phyloP scores from a whole-genome alignment of 2,113 vertebrate genomes.

The Gambusia affinis region DNA sequence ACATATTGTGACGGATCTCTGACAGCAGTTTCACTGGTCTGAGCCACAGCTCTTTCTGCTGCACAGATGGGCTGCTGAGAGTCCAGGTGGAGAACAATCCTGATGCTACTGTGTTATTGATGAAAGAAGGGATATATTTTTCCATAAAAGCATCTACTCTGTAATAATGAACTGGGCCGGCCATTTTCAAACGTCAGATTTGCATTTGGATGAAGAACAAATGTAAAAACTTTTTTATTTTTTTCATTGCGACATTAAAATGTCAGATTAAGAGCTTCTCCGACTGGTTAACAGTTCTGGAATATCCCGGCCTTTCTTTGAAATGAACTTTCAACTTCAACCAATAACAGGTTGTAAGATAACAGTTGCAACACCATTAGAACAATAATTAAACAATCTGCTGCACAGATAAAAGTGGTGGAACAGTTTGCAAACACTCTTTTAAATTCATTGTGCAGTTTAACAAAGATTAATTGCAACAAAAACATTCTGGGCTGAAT shows the following conservation, averaged over 20 bases:
- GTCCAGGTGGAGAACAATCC: neutral
- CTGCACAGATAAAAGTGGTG: neutral
- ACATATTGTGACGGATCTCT: slow-evolving; percentile 22
- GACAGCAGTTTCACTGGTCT: slow-evolving; percentile 16
- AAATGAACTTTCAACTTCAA: neutral
- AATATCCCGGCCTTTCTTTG: neutral
- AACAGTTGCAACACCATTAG: neutral
- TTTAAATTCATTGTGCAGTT: too few species aligned
- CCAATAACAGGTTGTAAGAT: neutral
- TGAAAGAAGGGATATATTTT: neutral
- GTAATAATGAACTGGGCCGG: neutral
- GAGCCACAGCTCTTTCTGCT: neutral
- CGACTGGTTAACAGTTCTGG: too few species aligned
- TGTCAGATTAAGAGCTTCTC: too few species aligned
- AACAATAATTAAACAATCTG: neutral
- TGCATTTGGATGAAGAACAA: neutral
- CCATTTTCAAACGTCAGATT: neutral
- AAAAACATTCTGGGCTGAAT: too few species aligned
- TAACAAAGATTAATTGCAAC: too few species aligned
- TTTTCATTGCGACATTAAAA: too few species aligned
- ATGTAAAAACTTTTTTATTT: neutral
- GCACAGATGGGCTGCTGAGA: slow-evolving; percentile 34
- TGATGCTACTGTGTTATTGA: neutral
- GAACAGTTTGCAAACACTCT: too few species aligned
- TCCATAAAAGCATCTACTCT: neutral